phyloP scores from a whole-genome alignment of 2,888 invertebrate genomes.

The Muscina levida region DNA sequence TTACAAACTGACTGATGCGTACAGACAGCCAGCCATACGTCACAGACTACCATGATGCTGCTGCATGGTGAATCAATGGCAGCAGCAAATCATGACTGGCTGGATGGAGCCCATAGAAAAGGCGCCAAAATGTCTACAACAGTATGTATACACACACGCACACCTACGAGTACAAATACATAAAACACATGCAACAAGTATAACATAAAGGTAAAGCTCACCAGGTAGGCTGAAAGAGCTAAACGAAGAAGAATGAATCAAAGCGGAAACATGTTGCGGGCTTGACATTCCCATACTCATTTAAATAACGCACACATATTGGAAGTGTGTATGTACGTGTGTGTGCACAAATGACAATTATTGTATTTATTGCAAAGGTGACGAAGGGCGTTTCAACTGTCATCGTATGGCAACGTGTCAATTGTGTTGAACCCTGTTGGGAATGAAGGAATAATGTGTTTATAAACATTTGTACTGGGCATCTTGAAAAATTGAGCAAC shows the following conservation, averaged over 20 bases:
- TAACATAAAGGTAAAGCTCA: not conserved
- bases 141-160: not conserved
- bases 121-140: conserved; percentile 62
- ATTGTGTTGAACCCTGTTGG: too few species aligned
- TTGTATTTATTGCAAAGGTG: too few species aligned
- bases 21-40: conserved; percentile 56
- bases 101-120: conserved; percentile 35
- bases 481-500: too few species aligned
- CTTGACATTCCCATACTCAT: too few species aligned
- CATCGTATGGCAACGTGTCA: too few species aligned
- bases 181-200: conserved; percentile 57
- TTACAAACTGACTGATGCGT: conserved; percentile 61
- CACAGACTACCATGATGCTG: conserved; percentile 36
- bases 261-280: conserved; percentile 27
- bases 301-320: too few species aligned
- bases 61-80: not conserved
- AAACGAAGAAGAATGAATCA: not conserved
- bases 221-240: not conserved
- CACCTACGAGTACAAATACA: not conserved
- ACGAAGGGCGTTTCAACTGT: too few species aligned
- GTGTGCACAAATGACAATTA: not conserved
- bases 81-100: conserved; percentile 1
- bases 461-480: too few species aligned
- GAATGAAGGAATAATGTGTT: too few species aligned
- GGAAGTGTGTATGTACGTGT: not conserved